Evolutionary conservation across 2,888 invertebrate species (phyloP).

Genomic region (Himalopsyche anomala): DNA sequence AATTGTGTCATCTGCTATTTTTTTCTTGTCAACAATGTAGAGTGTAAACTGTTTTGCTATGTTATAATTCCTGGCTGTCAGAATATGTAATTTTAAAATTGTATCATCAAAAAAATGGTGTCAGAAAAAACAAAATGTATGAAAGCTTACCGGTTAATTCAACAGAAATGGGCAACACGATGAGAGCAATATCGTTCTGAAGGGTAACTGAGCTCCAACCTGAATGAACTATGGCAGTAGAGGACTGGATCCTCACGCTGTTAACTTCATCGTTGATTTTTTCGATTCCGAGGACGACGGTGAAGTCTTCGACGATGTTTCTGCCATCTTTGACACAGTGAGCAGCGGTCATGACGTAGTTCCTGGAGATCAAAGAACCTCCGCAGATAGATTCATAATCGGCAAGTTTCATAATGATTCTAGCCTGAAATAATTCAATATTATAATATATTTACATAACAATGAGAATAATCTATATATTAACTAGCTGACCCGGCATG

Average conservation of each 20-base stretch:
- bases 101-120: background rate
- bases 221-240: slow-evolving; percentile 70
- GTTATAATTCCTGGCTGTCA: no score
- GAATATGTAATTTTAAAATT: no score
- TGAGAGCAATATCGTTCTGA: slow-evolving; percentile 73
- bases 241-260: slow-evolving; percentile 67
- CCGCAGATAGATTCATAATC: slow-evolving; percentile 68
- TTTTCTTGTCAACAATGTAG: no score
- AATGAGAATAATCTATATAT: no score
- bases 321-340: slow-evolving; percentile 67
- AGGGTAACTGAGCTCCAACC: slow-evolving; percentile 68
- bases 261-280: slow-evolving; percentile 68
- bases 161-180: slow-evolving; percentile 70
- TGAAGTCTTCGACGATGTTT: slow-evolving; percentile 52
- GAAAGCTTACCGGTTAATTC: slow-evolving; percentile 68
- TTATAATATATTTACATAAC: background rate
- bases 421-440: slow-evolving; percentile 52
- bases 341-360: slow-evolving; percentile 68
- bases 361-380: slow-evolving; percentile 67
- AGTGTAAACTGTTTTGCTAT: no score
- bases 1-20: no score
- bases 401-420: slow-evolving; percentile 58
- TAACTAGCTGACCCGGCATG: no score
- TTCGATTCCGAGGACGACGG: slow-evolving; percentile 62
- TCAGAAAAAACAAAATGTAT: background rate